Evolutionary conservation across 2,888 invertebrate genomes (phyloP), one percentile per base, ranked within the genome.

Genomic region (Adelognathus sp.): DNA sequence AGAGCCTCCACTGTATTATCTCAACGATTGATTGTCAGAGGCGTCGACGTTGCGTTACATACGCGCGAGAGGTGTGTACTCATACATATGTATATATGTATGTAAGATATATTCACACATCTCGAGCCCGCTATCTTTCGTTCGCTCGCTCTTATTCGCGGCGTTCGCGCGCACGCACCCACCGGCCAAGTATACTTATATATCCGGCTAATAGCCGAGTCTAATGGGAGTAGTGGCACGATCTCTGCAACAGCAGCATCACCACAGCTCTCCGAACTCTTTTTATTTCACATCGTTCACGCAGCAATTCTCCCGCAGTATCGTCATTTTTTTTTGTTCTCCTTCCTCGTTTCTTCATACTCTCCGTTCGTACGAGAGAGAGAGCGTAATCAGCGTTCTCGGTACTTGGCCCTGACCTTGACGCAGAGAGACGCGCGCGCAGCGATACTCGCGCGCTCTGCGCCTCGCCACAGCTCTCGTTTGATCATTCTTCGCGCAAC

Each of bases 351-450:
- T 52, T 21, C 27, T 46, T 33, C 11, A 36, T 18, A 21, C 39
- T 64, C 29, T 33, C 41, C 50, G 63, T 29, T n/a, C n/a, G n/a
- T n/a, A n/a, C 14, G 18, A n/a, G 58, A 16, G 61, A 69, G 46
- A 27, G 36, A 41, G 50, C 67, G 64, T 76, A 79, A 79, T 79
- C 79, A 79, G 82, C 81, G 76, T 82, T 83, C 82, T 80, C 74
- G 76, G 79, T 82, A 81, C 77, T 82, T 78, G 80, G 79, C 82
- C 82, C 81, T 84, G 83, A 82, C 85, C 85, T 83, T 85, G 84
- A 85, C 81, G 76, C 76, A 79, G 76, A 78, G 83, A 83, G 21
- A 64, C 73, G 70, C 77, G 64, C 67, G 64, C 56, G 36, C 29
- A 39, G 36, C 63, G 36, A 39, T 52, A 66, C 74, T 64, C 69